Evolutionary conservation across 2,888 invertebrate species (phyloP).

Genomic region (Coremacera marginata): DNA sequence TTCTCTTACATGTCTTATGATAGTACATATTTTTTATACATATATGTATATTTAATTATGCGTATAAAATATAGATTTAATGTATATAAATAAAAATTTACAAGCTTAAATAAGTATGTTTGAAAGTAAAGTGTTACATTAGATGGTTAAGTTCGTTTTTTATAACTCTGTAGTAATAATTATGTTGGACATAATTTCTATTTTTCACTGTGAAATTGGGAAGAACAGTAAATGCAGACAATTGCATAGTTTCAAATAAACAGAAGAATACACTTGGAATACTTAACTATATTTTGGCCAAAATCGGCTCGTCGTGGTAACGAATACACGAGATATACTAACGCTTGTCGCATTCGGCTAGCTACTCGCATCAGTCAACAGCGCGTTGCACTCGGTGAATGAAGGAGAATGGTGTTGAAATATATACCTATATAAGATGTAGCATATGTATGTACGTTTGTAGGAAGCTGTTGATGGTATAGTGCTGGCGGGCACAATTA

Average conservation of each 20-base stretch:
- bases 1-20: constrained; percentile 12
- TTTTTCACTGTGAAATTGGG: too few species aligned
- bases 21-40: neutral
- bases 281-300: neutral
- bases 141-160: neutral
- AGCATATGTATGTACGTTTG: neutral
- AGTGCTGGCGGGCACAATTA: too few species aligned
- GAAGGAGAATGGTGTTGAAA: neutral
- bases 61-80: constrained; percentile 7
- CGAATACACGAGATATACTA: neutral
- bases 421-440: neutral
- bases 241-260: neutral
- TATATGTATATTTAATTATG: constrained; percentile 9
- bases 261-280: neutral
- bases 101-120: constrained; percentile 27
- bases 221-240: too few species aligned
- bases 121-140: neutral
- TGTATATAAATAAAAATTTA: constrained; percentile 33
- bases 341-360: too few species aligned
- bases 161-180: neutral
- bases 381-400: too few species aligned
- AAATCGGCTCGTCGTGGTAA: neutral
- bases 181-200: neutral
- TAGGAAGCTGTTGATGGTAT: neutral
- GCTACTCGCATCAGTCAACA: too few species aligned